Conservation (phyloP, 2,113 vertebrate genomes). For the Bujurquina vittata region DNA sequence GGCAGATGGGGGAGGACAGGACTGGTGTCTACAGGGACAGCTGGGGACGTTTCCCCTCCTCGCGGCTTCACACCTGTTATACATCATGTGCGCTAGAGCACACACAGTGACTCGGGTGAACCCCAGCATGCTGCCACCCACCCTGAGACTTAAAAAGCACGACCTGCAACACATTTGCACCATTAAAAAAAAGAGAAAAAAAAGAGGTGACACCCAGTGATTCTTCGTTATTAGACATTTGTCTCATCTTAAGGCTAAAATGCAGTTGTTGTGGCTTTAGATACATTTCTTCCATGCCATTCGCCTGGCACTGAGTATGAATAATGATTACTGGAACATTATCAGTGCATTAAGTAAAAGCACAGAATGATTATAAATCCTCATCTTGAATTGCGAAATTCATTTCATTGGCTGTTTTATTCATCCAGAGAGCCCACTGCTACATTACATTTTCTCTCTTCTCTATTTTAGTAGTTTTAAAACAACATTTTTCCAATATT, state of each 20-base stretch:
- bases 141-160: constrained; percentile 17
- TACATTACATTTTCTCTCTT: constrained; percentile 26
- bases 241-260: neutral
- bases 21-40: constrained; percentile 71
- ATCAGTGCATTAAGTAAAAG: constrained; percentile 48
- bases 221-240: constrained; percentile 18
- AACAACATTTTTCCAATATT: neutral
- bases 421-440: constrained; percentile 34
- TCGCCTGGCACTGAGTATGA: neutral
- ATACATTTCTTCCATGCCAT: neutral
- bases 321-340: constrained; percentile 28
- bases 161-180: constrained; percentile 1
- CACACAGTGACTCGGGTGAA: constrained; percentile 49
- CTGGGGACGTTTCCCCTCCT: constrained; percentile 66
- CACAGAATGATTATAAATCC: constrained; percentile 18
- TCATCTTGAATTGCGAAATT: constrained; percentile 10
- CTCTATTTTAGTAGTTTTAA: neutral
- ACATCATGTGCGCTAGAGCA: constrained; percentile 75
- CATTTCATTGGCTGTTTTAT: constrained; percentile 3
- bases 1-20: constrained; percentile 75
- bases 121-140: constrained; percentile 24
- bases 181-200: neutral
- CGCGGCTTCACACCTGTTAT: constrained; percentile 80
- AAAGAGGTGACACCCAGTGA: neutral
- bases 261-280: neutral